Evolutionary conservation across 64 coral and sea anemone species (phyloP).

Genomic region (Dendrophyllia cribrosa): DNA sequence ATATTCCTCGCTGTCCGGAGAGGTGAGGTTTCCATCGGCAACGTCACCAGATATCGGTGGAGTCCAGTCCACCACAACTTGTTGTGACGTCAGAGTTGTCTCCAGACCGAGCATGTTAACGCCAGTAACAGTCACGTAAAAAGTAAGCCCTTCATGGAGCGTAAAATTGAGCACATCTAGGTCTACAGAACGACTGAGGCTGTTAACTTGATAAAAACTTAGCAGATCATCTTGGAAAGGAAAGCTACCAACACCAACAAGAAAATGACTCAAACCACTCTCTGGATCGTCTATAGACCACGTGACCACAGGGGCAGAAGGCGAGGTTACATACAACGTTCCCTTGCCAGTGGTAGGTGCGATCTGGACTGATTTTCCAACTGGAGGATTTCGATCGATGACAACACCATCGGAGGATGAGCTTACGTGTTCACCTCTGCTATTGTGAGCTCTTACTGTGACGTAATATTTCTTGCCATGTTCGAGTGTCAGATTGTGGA

Average conservation of each 20-base stretch:
- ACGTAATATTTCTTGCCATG: slow-evolving; percentile 90
- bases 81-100: slow-evolving; percentile 63
- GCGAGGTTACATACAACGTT: slow-evolving; percentile 68
- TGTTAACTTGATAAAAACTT: slow-evolving; percentile 17
- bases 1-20: not conserved
- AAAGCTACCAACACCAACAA: slow-evolving; percentile 79
- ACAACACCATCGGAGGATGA: slow-evolving; percentile 91
- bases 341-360: slow-evolving; percentile 73
- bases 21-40: slow-evolving; percentile 72
- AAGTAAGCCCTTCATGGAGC: slow-evolving; percentile 68
- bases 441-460: slow-evolving; percentile 83
- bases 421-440: slow-evolving; percentile 72
- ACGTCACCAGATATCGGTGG: slow-evolving; percentile 79
- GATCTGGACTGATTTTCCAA: slow-evolving; percentile 53
- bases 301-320: slow-evolving; percentile 83
- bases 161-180: slow-evolving; percentile 86
- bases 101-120: slow-evolving; percentile 82
- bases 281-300: slow-evolving; percentile 87
- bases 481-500: slow-evolving; percentile 80
- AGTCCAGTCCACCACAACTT: slow-evolving; percentile 84
- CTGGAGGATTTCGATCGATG: slow-evolving; percentile 76
- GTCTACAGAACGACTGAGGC: slow-evolving; percentile 79
- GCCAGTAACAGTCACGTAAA: slow-evolving; percentile 81
- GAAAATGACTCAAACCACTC: slow-evolving; percentile 78
- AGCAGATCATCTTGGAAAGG: slow-evolving; percentile 79